Conservation (phyloP, 1,140 invertebrate genomes). For the Macrocentrus cingulum region DNA sequence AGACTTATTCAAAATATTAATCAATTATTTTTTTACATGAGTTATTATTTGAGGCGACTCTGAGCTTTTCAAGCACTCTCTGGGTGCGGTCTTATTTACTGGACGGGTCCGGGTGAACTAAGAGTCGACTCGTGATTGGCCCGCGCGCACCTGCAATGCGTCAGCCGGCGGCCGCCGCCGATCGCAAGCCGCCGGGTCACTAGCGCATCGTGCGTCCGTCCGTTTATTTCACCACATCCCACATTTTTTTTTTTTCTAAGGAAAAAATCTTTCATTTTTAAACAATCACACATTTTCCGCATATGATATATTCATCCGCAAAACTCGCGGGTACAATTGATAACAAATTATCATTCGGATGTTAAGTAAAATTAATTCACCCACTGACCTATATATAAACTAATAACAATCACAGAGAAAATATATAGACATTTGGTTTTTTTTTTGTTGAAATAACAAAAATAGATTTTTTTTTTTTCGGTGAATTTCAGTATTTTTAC, state of each 20-base stretch:
- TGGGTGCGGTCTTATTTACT: slow-evolving; percentile 67
- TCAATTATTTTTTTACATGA: background rate
- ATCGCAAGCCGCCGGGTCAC: slow-evolving; percentile 39
- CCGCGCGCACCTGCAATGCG: slow-evolving; percentile 80
- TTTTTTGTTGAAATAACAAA: too few species aligned
- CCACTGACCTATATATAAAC: too few species aligned
- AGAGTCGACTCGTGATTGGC: slow-evolving; percentile 65
- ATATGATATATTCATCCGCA: too few species aligned
- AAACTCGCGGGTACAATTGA: too few species aligned
- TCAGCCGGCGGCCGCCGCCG: slow-evolving; percentile 60
- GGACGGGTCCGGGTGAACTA: slow-evolving; percentile 59
- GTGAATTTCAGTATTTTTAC: too few species aligned
- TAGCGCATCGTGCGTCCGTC: slow-evolving; percentile 13
- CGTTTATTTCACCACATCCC: slow-evolving; percentile 1
- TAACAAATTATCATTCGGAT: too few species aligned
- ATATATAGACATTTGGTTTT: too few species aligned
- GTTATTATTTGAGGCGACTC: background rate
- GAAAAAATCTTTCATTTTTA: background rate
- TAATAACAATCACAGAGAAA: too few species aligned
- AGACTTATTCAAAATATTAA: too few species aligned
- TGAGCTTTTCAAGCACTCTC: background rate
- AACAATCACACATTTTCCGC: background rate
- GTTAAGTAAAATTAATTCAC: too few species aligned
- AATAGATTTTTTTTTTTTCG: too few species aligned
- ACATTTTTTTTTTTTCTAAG: background rate